Base-by-base conservation (phyloP, 2,888 invertebrate genomes). In the Panopea generosa region DNA sequence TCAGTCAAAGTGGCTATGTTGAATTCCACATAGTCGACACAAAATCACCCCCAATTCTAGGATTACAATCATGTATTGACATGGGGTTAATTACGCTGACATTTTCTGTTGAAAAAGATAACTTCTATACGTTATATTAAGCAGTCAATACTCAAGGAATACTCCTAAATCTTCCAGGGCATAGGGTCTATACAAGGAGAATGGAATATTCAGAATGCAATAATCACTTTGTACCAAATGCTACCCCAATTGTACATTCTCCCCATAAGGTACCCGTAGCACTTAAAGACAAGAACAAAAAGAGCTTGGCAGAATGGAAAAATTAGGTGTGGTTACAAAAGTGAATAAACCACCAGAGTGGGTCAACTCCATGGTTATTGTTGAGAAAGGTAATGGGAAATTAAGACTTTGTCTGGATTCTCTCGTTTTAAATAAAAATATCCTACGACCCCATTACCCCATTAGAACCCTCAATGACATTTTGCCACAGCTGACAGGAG, bases 361-460 rank as follows among this genome's bases (percentile, higher is more conserved):
- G 82, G 62, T 79, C 16, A 73, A 73, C 7, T 56, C 65, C 2
- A 16, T 78, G 33, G 73, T 82, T 18, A 61, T 77, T 3, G 76
- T 69, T 0, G 52, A 24, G 1, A 73, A 71, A 40, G 38, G 38
- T 7, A 53, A 18, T 47, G 62, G 66, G 0, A 75, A 74, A 38
- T 26, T 75, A 26, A 9, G 74, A n/a, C 11, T 78, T 6, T 82
- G 78, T 26, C 66, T 76, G 6, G 79, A 82, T 40, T 75, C 75
- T 6, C 66, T 77, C 24, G 66, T 68, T 0, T 22, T 74, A 22
- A 82, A 79, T 24, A 63, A 69, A 52, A 72, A 66, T 2, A n/a
- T 69, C 9, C n/a, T 40, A 22, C 50, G 70, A 47, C 29, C 40
- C n/a, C n/a, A 70, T 27, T 63, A 55, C 40, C 70, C 62, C 9